phyloP scores from a whole-genome alignment of 1,140 invertebrate species.

The Andricus grossulariae region DNA sequence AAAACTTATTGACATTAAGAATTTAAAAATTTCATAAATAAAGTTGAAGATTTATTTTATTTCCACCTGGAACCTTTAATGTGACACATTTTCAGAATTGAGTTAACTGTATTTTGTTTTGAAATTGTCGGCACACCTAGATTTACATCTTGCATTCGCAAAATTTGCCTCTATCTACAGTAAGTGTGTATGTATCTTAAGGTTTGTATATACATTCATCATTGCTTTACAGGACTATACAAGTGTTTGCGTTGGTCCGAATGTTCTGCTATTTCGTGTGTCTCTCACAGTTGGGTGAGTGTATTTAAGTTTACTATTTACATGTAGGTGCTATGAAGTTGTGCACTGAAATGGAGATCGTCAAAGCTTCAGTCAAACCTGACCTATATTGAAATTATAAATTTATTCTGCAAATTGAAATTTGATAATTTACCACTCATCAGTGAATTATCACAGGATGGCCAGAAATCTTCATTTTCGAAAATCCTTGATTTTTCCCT shows the following conservation, averaged over 20 bases:
- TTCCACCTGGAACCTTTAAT: constrained; percentile 29
- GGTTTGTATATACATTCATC: not conserved
- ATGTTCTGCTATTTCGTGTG: constrained; percentile 1
- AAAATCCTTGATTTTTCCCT: too few species aligned
- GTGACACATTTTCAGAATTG: constrained; percentile 21
- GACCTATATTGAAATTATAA: not conserved
- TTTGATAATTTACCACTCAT: too few species aligned
- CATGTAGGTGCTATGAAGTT: constrained; percentile 21
- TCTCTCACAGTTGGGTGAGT: not conserved
- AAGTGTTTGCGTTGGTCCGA: constrained; percentile 14
- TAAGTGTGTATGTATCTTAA: not conserved
- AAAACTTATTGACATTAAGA: not conserved
- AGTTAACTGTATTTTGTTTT: constrained; percentile 20
- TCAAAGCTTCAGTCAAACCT: constrained; percentile 2
- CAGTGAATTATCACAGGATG: too few species aligned
- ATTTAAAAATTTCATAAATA: not conserved
- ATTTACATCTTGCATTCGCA: constrained; percentile 36
- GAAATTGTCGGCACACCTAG: not conserved
- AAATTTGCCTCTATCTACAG: constrained; percentile 16
- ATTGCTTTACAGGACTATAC: constrained; percentile 16
- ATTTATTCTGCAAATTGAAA: too few species aligned
- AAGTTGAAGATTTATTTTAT: not conserved
- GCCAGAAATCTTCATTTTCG: too few species aligned
- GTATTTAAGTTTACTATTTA: constrained; percentile 25
- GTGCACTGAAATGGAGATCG: constrained; percentile 28